These are phyloP conservation scores for Gopherus evgoodei DNA, from an alignment of 2,113 vertebrate species.

Conservation along the genomic window DNA sequence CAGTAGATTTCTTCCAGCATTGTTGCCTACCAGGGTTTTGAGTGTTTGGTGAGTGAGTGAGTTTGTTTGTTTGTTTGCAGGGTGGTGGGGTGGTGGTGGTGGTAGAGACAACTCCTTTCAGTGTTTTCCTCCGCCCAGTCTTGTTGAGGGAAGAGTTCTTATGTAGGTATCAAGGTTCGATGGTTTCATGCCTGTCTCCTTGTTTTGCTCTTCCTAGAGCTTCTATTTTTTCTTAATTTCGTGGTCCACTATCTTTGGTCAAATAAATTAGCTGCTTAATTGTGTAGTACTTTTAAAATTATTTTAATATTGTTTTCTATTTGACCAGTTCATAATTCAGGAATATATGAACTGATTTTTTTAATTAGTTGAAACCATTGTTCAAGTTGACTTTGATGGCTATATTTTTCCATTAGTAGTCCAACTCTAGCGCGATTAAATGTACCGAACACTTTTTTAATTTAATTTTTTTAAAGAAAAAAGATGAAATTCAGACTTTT, in stretches of 20 bases:
- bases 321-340: background rate
- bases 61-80: background rate
- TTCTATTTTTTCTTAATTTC: background rate
- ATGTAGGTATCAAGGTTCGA: background rate
- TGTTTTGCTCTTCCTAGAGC: background rate
- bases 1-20: background rate
- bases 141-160: background rate
- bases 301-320: background rate
- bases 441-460: background rate
- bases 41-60: too few relatives aligned
- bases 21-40: background rate
- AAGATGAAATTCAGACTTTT: too few relatives aligned
- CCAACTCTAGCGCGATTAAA: background rate
- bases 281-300: background rate
- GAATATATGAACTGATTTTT: background rate
- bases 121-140: fast-evolving
- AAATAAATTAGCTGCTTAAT: background rate
- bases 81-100: too few relatives aligned
- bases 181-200: background rate
- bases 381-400: background rate
- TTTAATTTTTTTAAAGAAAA: background rate
- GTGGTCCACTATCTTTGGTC: background rate
- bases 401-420: background rate
- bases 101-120: background rate
- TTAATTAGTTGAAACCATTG: background rate